Conservation (phyloP, 2,113 vertebrate species). For the Bubo blakistoni region DNA sequence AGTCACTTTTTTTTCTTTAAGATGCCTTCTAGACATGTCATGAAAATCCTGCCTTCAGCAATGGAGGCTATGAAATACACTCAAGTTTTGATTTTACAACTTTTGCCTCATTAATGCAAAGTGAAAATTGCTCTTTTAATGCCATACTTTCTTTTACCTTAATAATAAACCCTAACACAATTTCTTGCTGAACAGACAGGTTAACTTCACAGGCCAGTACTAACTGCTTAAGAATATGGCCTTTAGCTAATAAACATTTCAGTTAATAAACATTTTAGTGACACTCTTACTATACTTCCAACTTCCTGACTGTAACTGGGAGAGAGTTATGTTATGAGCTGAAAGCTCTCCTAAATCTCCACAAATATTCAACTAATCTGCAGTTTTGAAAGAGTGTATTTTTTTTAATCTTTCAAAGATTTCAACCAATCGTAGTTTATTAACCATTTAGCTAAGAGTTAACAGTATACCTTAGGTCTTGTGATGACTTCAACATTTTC, state of each 20-base stretch:
- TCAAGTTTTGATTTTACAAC: neutral
- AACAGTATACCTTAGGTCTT: slow-evolving; percentile 86
- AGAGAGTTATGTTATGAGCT: neutral
- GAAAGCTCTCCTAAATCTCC: neutral
- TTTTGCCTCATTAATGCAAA: neutral
- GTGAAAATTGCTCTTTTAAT: neutral
- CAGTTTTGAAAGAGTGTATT: neutral
- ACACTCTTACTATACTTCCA: neutral
- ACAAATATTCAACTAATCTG: neutral
- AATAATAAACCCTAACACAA: neutral
- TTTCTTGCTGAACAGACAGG: neutral
- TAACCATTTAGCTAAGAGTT: neutral
- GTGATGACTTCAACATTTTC: slow-evolving; percentile 98
- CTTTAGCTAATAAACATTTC: neutral
- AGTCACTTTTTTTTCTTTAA: neutral
- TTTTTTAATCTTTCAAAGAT: neutral
- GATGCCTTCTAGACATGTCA: neutral
- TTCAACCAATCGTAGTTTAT: neutral
- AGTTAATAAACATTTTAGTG: neutral
- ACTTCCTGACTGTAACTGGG: neutral
- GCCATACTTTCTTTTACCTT: neutral
- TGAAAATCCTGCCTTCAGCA: neutral
- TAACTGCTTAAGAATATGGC: neutral
- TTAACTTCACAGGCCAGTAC: neutral
- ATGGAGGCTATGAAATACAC: neutral